A percentile compares a stretch with the other conserved stretches of the same genome.
Evolutionary conservation across 2,797 vertebrate genomes (phyloP).

Genomic region (Botia kubotai): DNA sequence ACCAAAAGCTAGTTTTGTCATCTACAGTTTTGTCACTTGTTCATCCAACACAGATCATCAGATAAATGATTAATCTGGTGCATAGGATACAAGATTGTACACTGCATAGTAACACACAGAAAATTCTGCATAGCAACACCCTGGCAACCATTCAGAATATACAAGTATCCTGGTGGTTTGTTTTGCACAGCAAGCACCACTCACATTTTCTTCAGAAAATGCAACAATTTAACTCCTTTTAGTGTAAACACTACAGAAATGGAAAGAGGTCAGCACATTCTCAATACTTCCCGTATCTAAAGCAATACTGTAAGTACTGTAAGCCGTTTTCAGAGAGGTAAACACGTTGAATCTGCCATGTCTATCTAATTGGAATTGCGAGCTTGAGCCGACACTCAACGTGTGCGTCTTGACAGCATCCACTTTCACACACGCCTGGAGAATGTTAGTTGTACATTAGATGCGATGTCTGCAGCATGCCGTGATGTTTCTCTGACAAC

Average conservation of each 20-base stretch:
- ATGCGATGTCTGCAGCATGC: conserved; percentile 42
- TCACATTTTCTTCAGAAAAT: conserved; percentile 8
- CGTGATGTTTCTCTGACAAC: conserved; percentile 39
- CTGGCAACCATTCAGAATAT: background rate
- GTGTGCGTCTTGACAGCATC: conserved; percentile 49
- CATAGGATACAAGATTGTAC: background rate
- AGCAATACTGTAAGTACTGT: conserved; percentile 14
- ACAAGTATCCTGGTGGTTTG: conserved; percentile 12
- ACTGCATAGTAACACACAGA: too few relatives aligned
- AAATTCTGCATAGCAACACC: conserved; percentile 17
- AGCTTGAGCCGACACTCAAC: conserved; percentile 49
- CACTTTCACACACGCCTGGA: conserved; percentile 45
- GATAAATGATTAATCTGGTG: too few relatives aligned
- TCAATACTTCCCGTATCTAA: conserved; percentile 25
- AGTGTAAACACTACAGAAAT: background rate
- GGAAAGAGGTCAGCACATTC: conserved; percentile 22
- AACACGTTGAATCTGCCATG: conserved; percentile 42
- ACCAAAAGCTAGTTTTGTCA: too few relatives aligned
- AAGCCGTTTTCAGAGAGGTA: conserved; percentile 43
- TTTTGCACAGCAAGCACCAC: background rate
- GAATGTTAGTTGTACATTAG: conserved; percentile 48
- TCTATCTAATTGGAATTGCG: conserved; percentile 60
- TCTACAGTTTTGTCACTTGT: too few relatives aligned
- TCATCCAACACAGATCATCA: too few relatives aligned
- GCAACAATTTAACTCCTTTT: background rate